These are phyloP conservation scores for Drosophila tripunctata DNA, from an alignment of 2,888 invertebrate genomes.

Conservation along the genomic window DNA sequence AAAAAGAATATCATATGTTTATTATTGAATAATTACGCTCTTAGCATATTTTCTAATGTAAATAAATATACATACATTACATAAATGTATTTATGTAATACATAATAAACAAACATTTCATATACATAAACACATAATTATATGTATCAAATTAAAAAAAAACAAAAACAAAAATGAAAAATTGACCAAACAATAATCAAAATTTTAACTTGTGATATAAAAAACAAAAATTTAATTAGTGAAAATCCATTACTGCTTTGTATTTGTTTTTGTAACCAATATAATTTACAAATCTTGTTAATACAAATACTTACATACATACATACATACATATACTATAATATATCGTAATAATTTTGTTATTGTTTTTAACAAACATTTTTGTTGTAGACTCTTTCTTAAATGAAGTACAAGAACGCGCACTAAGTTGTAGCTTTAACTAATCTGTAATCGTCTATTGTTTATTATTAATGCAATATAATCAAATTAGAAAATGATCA, in stretches of 20 bases:
- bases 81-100: conserved; percentile 40
- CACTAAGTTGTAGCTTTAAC: conserved; percentile 79
- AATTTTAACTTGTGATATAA: conserved; percentile 83
- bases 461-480: conserved; percentile 55
- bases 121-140: conserved; percentile 31
- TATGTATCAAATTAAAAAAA: conserved; percentile 33
- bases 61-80: conserved; percentile 46
- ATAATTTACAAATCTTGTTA: conserved; percentile 48
- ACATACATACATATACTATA: conserved; percentile 4
- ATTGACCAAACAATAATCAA: conserved; percentile 83
- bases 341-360: conserved; percentile 36
- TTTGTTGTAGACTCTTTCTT: conserved; percentile 49
- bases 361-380: conserved; percentile 50
- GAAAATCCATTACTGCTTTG: conserved; percentile 49
- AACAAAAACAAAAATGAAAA: conserved; percentile 40
- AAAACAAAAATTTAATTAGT: conserved; percentile 61
- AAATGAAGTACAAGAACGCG: conserved; percentile 71
- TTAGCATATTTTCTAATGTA: conserved; percentile 75
- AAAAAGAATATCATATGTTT: conserved; percentile 10
- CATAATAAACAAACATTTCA: conserved; percentile 40
- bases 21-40: conserved; percentile 58
- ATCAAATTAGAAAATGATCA: conserved; percentile 26
- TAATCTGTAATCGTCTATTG: conserved; percentile 57
- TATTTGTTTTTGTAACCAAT: conserved; percentile 44
- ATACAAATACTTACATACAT: conserved; percentile 10